Base-by-base conservation (phyloP, 2,113 vertebrate species). In the Zosterops japonicus region DNA sequence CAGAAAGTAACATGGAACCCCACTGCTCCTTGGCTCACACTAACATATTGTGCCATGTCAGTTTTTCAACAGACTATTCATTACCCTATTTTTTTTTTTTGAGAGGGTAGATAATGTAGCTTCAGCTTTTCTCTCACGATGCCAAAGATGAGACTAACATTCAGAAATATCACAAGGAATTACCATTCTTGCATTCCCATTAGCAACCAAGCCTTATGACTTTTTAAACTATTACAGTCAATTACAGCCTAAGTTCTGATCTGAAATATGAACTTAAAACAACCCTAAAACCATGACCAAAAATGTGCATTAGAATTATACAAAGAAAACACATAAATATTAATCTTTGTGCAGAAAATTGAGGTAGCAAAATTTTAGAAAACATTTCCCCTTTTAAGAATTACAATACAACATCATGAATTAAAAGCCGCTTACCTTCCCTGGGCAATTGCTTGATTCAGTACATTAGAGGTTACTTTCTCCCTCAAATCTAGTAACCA, bases 11-110 rank as follows among this genome's bases (percentile, higher is more conserved):
- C 35, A 39, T 5, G 39, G 50, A 12, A 7, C 9, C 14, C 47
- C 24, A 15, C 16, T 7, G 8, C 6, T 15, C 18, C 21, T 7
- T 21, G 8, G 5, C 3, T 25, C 28, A 44, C 25, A 17, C 14
- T 17, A 39, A 89, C 6, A 17, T 6, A 16, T 64, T n/a, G 67
- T 75, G 63, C 21, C 35, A 22, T 0, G 0, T 8, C 39, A 19
- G 19, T 24, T 63, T 55, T 76, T 88, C 12, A 70, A 47, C 2
- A 53, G 16, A 23, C 16, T 63, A 28, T 36, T 64, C 33, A 28
- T 41, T 84, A 59, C 4, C 3, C 14, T 56, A 6, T 81, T 20
- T 18, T 59, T 83, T 35, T 29, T 52, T 83, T 55, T 39, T 28
- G 5, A 2, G 8, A 5, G 1, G 8, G 7, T 27, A 55, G 16